phyloP scores from a whole-genome alignment of 2,113 vertebrate species.

The Podocnemis expansa region DNA sequence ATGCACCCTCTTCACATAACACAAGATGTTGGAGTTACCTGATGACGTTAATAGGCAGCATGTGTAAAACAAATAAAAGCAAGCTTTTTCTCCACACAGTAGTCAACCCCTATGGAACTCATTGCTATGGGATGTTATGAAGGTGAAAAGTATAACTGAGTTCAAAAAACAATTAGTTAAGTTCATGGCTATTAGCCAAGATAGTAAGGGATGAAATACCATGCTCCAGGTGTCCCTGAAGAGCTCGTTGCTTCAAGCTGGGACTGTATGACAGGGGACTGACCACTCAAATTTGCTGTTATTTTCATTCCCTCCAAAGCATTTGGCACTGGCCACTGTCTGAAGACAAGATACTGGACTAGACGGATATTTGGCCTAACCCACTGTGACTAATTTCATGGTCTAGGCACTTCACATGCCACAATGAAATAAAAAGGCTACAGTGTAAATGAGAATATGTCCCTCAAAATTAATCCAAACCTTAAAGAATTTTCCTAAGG shows the following conservation, averaged over 20 bases:
- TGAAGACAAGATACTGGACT: background rate
- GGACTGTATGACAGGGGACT: background rate
- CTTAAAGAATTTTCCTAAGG: conserved; percentile 94
- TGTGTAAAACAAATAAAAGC: too few relatives aligned
- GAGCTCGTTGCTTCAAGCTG: background rate
- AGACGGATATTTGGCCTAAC: background rate
- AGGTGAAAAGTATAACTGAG: too few relatives aligned
- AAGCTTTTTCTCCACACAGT: too few relatives aligned
- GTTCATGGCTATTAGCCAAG: too few relatives aligned
- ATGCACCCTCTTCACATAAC: background rate
- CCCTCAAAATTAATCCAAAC: conserved; percentile 60
- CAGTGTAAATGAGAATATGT: background rate
- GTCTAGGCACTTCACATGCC: background rate
- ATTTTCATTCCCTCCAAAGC: background rate
- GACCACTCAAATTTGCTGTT: background rate
- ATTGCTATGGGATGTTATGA: too few relatives aligned
- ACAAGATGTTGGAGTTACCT: too few relatives aligned
- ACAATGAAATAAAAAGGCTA: background rate
- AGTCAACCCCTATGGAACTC: too few relatives aligned
- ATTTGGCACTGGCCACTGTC: background rate
- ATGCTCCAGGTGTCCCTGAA: background rate
- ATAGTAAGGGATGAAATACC: background rate
- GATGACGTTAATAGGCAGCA: too few relatives aligned
- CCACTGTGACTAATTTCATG: background rate
- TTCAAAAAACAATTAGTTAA: too few relatives aligned